These are phyloP conservation scores for Elephas maximus DNA, from an alignment of 2,113 vertebrate genomes.

Conservation along the genomic window DNA sequence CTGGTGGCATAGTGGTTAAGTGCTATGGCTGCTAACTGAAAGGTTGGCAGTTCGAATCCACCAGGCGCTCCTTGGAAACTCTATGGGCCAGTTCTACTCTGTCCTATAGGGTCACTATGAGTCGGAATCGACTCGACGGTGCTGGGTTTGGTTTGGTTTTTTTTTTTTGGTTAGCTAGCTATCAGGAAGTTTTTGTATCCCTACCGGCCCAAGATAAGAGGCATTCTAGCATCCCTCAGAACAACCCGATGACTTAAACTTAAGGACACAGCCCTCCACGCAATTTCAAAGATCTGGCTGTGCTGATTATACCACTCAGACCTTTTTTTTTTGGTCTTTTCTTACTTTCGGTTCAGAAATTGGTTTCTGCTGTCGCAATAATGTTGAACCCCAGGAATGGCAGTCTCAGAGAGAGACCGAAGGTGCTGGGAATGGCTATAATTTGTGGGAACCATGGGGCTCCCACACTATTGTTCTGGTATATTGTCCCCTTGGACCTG, in stretches of 20 bases:
- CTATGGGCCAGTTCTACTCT: too few relatives aligned
- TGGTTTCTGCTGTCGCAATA: slow-evolving; percentile 52
- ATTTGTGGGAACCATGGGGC: slow-evolving; percentile 25
- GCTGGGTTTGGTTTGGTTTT: too few relatives aligned
- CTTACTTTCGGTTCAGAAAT: slow-evolving; percentile 51
- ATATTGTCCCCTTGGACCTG: slow-evolving; percentile 35
- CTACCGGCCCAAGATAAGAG: background rate
- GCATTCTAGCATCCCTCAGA: background rate
- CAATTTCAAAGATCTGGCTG: slow-evolving; percentile 13
- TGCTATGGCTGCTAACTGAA: too few relatives aligned
- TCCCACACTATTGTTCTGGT: slow-evolving; percentile 23
- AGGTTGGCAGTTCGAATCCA: too few relatives aligned
- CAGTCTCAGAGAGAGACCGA: background rate
- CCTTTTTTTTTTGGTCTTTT: slow-evolving; percentile 47
- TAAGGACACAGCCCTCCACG: background rate
- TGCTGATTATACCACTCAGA: slow-evolving; percentile 22
- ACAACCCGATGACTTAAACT: slow-evolving; percentile 3
- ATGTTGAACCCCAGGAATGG: slow-evolving; percentile 16
- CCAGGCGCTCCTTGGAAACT: too few relatives aligned
- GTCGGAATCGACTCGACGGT: too few relatives aligned
- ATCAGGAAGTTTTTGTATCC: background rate
- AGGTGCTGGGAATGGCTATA: background rate
- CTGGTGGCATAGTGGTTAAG: too few relatives aligned
- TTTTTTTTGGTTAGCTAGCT: background rate
- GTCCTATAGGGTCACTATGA: too few relatives aligned